Conservation (phyloP, 2,888 invertebrate species). For the Tipula lateralis region DNA sequence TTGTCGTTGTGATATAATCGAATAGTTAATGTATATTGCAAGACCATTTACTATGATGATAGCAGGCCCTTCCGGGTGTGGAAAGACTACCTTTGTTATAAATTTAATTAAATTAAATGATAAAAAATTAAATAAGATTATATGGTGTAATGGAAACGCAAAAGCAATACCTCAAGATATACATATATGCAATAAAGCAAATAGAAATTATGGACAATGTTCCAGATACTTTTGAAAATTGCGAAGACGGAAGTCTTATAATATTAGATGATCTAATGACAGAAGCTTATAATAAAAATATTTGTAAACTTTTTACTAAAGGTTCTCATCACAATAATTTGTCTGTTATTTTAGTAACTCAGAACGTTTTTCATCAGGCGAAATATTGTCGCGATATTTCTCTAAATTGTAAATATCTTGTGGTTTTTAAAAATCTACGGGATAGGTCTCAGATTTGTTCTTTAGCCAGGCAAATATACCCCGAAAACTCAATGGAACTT, state of each 20-base stretch:
- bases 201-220: not conserved
- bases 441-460: constrained; percentile 31
- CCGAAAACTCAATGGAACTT: constrained; percentile 31
- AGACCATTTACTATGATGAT: constrained; percentile 29
- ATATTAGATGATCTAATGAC: not conserved
- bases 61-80: constrained; percentile 28
- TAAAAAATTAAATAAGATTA: not conserved
- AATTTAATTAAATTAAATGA: constrained; percentile 28
- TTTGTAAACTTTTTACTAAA: not conserved
- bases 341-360: constrained; percentile 29
- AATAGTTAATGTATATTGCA: too few relatives aligned
- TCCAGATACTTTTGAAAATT: not conserved
- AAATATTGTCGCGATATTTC: too few relatives aligned
- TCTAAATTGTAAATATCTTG: too few relatives aligned
- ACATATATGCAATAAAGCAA: not conserved
- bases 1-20: too few relatives aligned
- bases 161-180: not conserved
- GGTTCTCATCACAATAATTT: constrained; percentile 28
- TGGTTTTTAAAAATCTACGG: too few relatives aligned
- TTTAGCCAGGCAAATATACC: constrained; percentile 31
- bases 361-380: constrained; percentile 31
- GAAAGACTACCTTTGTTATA: constrained; percentile 30
- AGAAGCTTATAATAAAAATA: not conserved
- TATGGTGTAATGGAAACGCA: constrained; percentile 28
- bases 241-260: not conserved